phyloP scores from a whole-genome alignment of 2,113 vertebrate species.

The Phoenicopterus ruber region DNA sequence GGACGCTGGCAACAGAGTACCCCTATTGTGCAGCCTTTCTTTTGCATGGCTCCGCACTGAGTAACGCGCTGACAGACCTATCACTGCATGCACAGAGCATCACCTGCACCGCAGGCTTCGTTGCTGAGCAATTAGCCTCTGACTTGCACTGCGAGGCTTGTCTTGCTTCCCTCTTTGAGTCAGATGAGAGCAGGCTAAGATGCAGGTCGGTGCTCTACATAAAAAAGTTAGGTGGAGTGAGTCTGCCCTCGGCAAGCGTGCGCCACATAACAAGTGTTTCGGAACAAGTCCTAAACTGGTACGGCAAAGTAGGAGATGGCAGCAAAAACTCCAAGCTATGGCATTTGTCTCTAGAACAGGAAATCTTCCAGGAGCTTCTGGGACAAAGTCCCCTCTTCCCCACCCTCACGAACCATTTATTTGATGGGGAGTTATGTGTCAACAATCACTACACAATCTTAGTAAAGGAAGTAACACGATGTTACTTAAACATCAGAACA shows the following conservation, averaged over 20 bases:
- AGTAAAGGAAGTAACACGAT: slow-evolving; percentile 35
- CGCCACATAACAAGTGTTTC: neutral
- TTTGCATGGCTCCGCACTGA: neutral
- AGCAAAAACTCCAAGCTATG: neutral
- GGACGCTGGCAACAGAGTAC: neutral
- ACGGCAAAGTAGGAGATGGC: neutral
- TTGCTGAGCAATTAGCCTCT: slow-evolving; percentile 37
- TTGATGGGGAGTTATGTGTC: slow-evolving; percentile 23
- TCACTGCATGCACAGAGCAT: neutral
- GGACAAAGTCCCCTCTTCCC: slow-evolving; percentile 36
- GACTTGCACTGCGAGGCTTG: slow-evolving; percentile 48
- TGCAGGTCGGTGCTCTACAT: slow-evolving; percentile 37
- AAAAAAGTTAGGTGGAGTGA: slow-evolving; percentile 32
- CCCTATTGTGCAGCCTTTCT: neutral
- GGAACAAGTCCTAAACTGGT: slow-evolving; percentile 7
- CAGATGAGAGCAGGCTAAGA: neutral
- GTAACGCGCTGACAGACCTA: slow-evolving; percentile 35
- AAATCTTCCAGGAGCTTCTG: slow-evolving; percentile 56
- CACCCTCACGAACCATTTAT: slow-evolving; percentile 47
- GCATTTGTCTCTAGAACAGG: slow-evolving; percentile 32
- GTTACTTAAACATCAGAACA: slow-evolving; percentile 47
- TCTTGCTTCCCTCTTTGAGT: slow-evolving; percentile 49
- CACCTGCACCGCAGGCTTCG: neutral
- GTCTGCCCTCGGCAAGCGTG: slow-evolving; percentile 43
- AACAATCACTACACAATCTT: slow-evolving; percentile 60